Conservation (phyloP, 2,797 vertebrate species). For the Myoxocephalus aenaeus region DNA sequence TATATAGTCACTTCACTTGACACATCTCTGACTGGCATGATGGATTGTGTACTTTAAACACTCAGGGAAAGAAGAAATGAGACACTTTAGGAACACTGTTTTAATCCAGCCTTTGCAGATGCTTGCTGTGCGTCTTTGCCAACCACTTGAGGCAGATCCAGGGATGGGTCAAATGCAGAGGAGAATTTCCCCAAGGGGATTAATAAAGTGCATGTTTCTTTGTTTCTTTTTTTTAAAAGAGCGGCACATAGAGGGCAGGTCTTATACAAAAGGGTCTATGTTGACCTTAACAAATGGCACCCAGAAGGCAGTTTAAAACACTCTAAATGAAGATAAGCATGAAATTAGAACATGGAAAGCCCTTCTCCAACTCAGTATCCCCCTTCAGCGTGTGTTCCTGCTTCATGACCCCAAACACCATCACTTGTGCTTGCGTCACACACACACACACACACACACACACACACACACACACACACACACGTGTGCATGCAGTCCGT, state of each 20-base stretch:
- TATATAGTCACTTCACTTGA: neutral
- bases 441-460: neutral
- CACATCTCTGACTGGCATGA: neutral
- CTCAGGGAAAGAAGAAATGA: slow-evolving; percentile 12
- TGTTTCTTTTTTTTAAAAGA: no score
- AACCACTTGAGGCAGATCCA: slow-evolving; percentile 37
- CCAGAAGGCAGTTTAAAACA: slow-evolving; percentile 57
- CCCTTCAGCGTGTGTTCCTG: slow-evolving; percentile 44
- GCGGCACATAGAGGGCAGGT: slow-evolving; percentile 46
- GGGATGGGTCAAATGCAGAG: no score
- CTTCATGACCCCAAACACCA: slow-evolving; percentile 27
- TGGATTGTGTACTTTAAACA: slow-evolving; percentile 10
- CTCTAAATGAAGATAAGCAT: slow-evolving; percentile 62
- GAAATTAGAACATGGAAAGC: slow-evolving; percentile 54
- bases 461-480: slow-evolving; percentile 14
- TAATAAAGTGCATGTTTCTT: no score
- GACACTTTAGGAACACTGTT: neutral
- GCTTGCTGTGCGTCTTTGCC: slow-evolving; percentile 21
- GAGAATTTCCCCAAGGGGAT: no score
- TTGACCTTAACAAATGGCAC: slow-evolving; percentile 61
- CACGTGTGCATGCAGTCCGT: slow-evolving; percentile 8
- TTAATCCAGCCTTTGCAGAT: slow-evolving; percentile 20
- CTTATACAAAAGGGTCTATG: slow-evolving; percentile 37
- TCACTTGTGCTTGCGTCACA: slow-evolving; percentile 16
- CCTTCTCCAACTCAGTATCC: slow-evolving; percentile 47